Evolutionary conservation across 2,888 invertebrate species (phyloP).

Genomic region (Erynnis tages): DNA sequence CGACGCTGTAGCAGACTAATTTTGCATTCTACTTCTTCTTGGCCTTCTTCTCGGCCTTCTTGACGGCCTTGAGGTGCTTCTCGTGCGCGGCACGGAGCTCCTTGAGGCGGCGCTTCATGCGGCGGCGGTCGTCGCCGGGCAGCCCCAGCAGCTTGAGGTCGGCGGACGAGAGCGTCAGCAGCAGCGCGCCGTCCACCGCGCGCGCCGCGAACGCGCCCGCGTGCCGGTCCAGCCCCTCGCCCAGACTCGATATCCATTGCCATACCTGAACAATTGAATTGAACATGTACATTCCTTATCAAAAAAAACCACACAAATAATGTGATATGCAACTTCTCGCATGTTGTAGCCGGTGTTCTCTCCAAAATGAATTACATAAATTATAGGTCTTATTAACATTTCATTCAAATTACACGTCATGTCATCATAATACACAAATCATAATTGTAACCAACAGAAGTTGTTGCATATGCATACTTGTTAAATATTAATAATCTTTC

Average conservation of each 20-base stretch:
- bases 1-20: constrained; percentile 10
- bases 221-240: constrained; percentile 93
- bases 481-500: too few species aligned
- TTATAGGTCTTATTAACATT: too few species aligned
- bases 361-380: too few species aligned
- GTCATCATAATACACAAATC: too few species aligned
- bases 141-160: constrained; percentile 94
- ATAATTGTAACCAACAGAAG: too few species aligned
- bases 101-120: constrained; percentile 91
- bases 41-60: constrained; percentile 92
- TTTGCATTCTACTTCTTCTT: constrained; percentile 82
- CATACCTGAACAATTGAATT: constrained; percentile 90
- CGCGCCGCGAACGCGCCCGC: constrained; percentile 93
- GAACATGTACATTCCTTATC: too few species aligned
- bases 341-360: too few species aligned
- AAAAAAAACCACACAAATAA: too few species aligned
- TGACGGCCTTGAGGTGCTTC: constrained; percentile 91
- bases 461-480: too few species aligned
- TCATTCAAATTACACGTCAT: too few species aligned
- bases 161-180: constrained; percentile 93
- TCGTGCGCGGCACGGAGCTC: constrained; percentile 91
- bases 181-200: constrained; percentile 92
- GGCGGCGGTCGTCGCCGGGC: constrained; percentile 89
- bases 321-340: too few species aligned
- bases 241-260: constrained; percentile 92